These are phyloP conservation scores for Lysandra bellargus DNA, from an alignment of 2,888 invertebrate genomes.

Conservation along the genomic window DNA sequence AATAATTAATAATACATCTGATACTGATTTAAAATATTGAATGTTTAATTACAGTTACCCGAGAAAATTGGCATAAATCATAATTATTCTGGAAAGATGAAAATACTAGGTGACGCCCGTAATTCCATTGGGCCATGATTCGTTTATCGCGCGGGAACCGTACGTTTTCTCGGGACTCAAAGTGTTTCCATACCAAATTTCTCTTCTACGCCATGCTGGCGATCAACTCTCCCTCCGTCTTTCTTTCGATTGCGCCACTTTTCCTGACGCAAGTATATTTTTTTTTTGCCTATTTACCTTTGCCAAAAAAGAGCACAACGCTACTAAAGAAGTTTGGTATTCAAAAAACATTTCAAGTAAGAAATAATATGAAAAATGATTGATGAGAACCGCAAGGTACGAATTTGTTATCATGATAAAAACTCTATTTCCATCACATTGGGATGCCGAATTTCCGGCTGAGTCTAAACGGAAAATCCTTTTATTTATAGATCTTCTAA, in stretches of 20 bases:
- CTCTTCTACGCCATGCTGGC: too few relatives aligned
- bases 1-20: too few relatives aligned
- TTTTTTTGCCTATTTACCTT: not conserved
- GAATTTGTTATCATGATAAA: not conserved
- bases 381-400: not conserved
- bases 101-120: too few relatives aligned
- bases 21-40: too few relatives aligned
- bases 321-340: not conserved
- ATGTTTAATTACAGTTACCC: too few relatives aligned
- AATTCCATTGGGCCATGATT: too few relatives aligned
- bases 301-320: not conserved
- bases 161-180: too few relatives aligned
- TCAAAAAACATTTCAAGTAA: not conserved
- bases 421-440: conserved; percentile 16
- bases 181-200: too few relatives aligned
- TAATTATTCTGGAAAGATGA: not conserved
- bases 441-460: not conserved
- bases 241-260: not conserved
- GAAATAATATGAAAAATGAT: conserved; percentile 1
- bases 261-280: not conserved
- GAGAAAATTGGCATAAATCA: not conserved
- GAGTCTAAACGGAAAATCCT: not conserved
- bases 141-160: too few relatives aligned
- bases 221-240: not conserved
- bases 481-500: not conserved